Conservation (phyloP, 2,113 vertebrate genomes). For the Oenanthe melanoleuca region DNA sequence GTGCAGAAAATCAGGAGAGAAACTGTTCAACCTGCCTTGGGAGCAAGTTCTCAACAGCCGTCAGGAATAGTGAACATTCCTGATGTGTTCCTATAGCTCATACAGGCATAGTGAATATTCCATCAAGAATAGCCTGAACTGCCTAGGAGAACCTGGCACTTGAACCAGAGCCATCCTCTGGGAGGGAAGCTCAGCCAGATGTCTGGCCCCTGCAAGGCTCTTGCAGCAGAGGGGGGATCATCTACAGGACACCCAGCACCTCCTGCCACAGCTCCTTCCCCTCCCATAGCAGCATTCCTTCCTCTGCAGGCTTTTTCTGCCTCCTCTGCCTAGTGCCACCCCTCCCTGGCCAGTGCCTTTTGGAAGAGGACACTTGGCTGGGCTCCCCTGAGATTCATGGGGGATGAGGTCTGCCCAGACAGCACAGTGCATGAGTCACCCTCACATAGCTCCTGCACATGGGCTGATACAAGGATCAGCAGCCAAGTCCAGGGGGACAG, state of each 20-base stretch:
- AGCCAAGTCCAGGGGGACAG: background rate
- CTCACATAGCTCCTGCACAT: background rate
- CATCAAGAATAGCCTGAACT: background rate
- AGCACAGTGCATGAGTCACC: constrained; percentile 45
- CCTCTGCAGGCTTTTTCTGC: background rate
- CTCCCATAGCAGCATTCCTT: constrained; percentile 1
- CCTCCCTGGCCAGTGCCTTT: background rate
- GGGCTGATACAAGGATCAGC: background rate
- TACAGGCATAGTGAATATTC: too few species aligned
- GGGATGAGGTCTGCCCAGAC: constrained; percentile 23
- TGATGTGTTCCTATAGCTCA: too few species aligned
- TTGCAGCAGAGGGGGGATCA: accelerated
- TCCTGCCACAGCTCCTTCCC: background rate
- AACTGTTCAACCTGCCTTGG: background rate
- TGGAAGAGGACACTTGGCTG: background rate
- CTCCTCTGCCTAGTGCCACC: constrained; percentile 6
- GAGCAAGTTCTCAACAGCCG: background rate
- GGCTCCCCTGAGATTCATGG: constrained; percentile 6
- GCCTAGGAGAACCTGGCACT: background rate
- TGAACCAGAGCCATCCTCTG: accelerated
- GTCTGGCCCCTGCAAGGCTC: background rate
- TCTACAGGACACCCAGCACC: too few species aligned
- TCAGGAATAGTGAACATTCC: background rate
- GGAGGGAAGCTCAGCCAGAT: accelerated
- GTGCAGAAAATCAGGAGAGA: background rate